A percentile compares a stretch with the other conserved stretches of the same genome.
These are phyloP conservation scores for Hesperophylax magnus DNA, from an alignment of 1,140 invertebrate species.

Conservation along the genomic window DNA sequence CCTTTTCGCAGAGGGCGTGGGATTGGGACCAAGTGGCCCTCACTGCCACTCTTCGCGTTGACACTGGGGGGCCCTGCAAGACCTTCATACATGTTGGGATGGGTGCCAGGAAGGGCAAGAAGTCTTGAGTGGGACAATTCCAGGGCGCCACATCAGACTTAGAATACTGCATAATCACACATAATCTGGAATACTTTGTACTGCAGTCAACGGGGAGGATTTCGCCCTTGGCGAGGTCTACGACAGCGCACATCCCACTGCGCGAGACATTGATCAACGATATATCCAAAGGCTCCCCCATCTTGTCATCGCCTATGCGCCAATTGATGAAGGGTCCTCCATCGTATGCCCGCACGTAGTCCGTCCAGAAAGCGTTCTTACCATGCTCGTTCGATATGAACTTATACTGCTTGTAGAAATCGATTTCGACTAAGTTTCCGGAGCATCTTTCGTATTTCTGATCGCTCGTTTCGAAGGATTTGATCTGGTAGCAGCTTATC, in stretches of 20 bases:
- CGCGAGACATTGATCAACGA: constrained; percentile 32
- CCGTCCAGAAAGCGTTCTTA: constrained; percentile 63
- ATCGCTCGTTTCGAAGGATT: constrained; percentile 61
- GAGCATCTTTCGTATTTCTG: constrained; percentile 63
- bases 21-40: constrained; percentile 65
- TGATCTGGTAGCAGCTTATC: constrained; percentile 60
- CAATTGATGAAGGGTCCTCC: constrained; percentile 65
- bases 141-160: constrained; percentile 49
- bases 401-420: constrained; percentile 60
- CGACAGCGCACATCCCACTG: constrained; percentile 56
- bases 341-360: constrained; percentile 64
- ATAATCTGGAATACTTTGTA: constrained; percentile 64
- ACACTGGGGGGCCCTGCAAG: constrained; percentile 55
- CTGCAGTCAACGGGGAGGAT: constrained; percentile 62
- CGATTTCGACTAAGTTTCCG: constrained; percentile 62
- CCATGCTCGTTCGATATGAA: constrained; percentile 59
- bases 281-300: constrained; percentile 36
- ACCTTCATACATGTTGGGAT: constrained; percentile 60
- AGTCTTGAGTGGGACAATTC: constrained; percentile 52
- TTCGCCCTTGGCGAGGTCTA: constrained; percentile 59
- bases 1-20: constrained; percentile 61
- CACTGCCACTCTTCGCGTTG: constrained; percentile 60
- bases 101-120: constrained; percentile 62
- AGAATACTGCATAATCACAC: constrained; percentile 62
- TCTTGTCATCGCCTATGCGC: constrained; percentile 58